Evolutionary conservation across 2,888 invertebrate species (phyloP), one percentile per base, ranked within the genome.

Genomic region (Caenorhabditis panamensis): DNA sequence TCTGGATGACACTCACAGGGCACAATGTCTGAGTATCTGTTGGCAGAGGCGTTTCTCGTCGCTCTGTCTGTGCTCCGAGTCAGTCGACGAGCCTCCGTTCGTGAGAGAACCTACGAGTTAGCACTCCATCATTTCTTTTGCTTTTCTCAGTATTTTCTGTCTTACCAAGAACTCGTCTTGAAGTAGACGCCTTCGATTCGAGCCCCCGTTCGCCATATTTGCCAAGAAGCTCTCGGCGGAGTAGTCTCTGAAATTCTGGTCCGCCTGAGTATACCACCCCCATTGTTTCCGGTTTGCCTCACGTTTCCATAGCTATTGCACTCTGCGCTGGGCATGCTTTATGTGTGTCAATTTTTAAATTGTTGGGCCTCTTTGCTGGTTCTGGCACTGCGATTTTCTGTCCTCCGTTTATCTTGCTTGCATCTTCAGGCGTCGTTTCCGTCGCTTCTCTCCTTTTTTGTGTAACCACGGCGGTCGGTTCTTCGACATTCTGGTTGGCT

Each of bases 1-100:
- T 47, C 47, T 47, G 58, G 47, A 61, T 44, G 49, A 28, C 36
- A 72, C 80, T 75, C 53, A 80, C 80, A 80, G 22, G 80, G 80
- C 58, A 80, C 71, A 71, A 80, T 80, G 75, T 80, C 80, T 69
- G 80, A 66, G 75, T 80, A 80, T 75, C 80, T 64, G 37, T 80
- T 80, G 47, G 66, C 51, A 0, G 63, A 36, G 20, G 64, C 67
- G 37, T 80, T 26, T 80, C 71, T 75, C 59, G 61, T 56, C 18
- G 75, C 80, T 61, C 54, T 59, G 49, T 75, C 73, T n/a, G 66
- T 62, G 56, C 64, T 80, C 47, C 64, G 54, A 44, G 69, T 75
- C 61, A 66, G 62, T 62, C 80, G 69, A 16, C 80, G 63, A 49
- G 76, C 80, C 56, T 72, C 72, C 54, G 76, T 81, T 72, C 64